Conservation (phyloP, 1,140 invertebrate species). For the Sminthurides bifidus region DNA sequence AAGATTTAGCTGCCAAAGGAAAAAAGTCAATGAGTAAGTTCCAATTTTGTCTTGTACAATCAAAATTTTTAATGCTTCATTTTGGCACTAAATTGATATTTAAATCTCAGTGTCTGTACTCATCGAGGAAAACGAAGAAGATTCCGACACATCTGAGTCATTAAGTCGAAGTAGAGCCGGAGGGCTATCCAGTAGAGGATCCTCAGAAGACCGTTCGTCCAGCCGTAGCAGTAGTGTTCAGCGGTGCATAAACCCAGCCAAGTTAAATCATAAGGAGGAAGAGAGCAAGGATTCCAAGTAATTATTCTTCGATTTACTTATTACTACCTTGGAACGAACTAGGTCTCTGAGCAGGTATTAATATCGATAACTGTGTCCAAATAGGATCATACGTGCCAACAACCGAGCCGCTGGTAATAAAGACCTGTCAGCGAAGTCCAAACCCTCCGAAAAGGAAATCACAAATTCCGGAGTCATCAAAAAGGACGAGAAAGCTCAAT, state of each 20-base stretch:
- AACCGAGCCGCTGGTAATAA: not conserved
- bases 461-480: slow-evolving; percentile 4
- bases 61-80: not conserved
- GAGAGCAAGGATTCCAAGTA: slow-evolving; percentile 22
- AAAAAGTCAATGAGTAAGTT: slow-evolving; percentile 24
- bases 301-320: not conserved
- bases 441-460: slow-evolving; percentile 12
- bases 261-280: slow-evolving; percentile 8
- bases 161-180: slow-evolving; percentile 2
- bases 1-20: slow-evolving; percentile 15
- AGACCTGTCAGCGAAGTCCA: slow-evolving; percentile 6
- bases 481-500: slow-evolving; percentile 7
- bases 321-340: not conserved
- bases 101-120: slow-evolving; percentile 15
- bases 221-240: slow-evolving; percentile 27
- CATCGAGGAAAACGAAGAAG: slow-evolving; percentile 25
- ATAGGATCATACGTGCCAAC: not conserved
- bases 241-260: slow-evolving; percentile 2
- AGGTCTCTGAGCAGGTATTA: slow-evolving; percentile 4
- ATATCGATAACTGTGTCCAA: slow-evolving; percentile 9
- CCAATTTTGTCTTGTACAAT: slow-evolving; percentile 1
- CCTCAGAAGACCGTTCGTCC: slow-evolving; percentile 29
- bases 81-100: slow-evolving; percentile 1
- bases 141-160: slow-evolving; percentile 11
- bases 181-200: slow-evolving; percentile 25